phyloP scores from a whole-genome alignment of 2,888 invertebrate genomes.

The Cistogaster globosa region DNA sequence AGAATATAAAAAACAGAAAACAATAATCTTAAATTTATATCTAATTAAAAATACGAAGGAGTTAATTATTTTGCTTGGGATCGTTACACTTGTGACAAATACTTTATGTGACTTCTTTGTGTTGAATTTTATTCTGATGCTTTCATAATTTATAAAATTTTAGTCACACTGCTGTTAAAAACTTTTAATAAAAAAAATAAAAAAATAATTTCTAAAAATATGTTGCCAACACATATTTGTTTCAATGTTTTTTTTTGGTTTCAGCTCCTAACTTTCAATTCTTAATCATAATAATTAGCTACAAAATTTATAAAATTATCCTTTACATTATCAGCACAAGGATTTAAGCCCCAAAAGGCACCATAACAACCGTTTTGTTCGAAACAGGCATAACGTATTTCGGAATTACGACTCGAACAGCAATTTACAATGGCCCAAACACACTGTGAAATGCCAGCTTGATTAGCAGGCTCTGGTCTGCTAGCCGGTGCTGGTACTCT shows the following conservation, averaged over 20 bases:
- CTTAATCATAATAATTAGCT: conserved; percentile 64
- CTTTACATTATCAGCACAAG: conserved; percentile 86
- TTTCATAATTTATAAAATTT: too few species aligned
- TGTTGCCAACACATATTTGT: background rate
- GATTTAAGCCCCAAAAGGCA: conserved; percentile 88
- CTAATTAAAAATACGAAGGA: background rate
- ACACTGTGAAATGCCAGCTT: conserved; percentile 84
- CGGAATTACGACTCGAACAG: conserved; percentile 85
- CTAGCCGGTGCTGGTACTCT: conserved; percentile 37
- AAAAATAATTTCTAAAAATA: background rate
- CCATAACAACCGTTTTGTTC: conserved; percentile 89
- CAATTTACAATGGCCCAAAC: conserved; percentile 91
- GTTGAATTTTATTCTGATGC: background rate
- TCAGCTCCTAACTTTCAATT: background rate
- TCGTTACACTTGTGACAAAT: background rate
- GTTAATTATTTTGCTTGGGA: too few species aligned
- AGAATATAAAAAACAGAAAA: conserved; percentile 11
- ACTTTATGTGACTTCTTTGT: background rate
- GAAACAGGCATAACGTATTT: conserved; percentile 86
- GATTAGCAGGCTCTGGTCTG: conserved; percentile 77
- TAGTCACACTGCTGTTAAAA: too few species aligned
- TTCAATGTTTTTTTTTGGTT: conserved; percentile 20
- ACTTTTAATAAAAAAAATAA: background rate
- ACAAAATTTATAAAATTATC: conserved; percentile 72
- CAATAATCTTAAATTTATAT: background rate